Percentiles rank a stretch among this genome's conserved stretches.
phyloP scores from a whole-genome alignment of 2,888 invertebrate species.

The Ecliptopera silaceata region DNA sequence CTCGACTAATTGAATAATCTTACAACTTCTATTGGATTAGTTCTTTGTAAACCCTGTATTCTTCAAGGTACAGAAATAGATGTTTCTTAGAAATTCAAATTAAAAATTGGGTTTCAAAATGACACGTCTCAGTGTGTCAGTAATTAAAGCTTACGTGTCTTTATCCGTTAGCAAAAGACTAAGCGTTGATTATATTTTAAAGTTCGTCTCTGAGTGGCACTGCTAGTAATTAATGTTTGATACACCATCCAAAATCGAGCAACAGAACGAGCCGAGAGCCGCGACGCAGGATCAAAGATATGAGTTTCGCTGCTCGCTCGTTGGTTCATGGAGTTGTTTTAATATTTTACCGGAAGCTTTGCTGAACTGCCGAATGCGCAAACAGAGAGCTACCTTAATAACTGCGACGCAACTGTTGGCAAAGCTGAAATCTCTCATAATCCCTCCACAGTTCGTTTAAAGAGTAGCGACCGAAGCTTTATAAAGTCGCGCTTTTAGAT shows the following conservation, averaged over 20 bases:
- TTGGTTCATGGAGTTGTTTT: constrained; percentile 60
- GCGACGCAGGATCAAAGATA: constrained; percentile 32
- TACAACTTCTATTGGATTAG: constrained; percentile 6
- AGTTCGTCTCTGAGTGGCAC: too few relatives aligned
- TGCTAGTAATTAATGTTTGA: constrained; percentile 15
- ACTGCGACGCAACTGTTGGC: constrained; percentile 62
- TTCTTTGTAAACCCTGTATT: background rate
- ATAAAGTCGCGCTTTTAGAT: constrained; percentile 68
- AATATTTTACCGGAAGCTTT: constrained; percentile 72
- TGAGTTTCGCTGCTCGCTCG: constrained; percentile 46
- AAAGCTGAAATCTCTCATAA: constrained; percentile 69
- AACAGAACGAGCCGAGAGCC: constrained; percentile 17
- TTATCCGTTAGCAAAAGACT: too few relatives aligned
- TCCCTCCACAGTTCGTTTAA: constrained; percentile 47
- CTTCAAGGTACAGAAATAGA: background rate
- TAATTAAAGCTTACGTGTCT: too few relatives aligned
- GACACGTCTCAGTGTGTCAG: too few relatives aligned
- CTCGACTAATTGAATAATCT: constrained; percentile 20
- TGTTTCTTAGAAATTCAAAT: background rate
- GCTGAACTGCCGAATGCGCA: constrained; percentile 69
- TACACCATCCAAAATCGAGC: constrained; percentile 12
- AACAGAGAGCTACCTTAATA: constrained; percentile 71
- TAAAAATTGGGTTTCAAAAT: too few relatives aligned
- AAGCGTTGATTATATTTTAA: too few relatives aligned
- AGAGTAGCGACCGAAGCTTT: constrained; percentile 57